Evolutionary conservation across 2,888 invertebrate genomes (phyloP).

Genomic region (Troilus luridus): DNA sequence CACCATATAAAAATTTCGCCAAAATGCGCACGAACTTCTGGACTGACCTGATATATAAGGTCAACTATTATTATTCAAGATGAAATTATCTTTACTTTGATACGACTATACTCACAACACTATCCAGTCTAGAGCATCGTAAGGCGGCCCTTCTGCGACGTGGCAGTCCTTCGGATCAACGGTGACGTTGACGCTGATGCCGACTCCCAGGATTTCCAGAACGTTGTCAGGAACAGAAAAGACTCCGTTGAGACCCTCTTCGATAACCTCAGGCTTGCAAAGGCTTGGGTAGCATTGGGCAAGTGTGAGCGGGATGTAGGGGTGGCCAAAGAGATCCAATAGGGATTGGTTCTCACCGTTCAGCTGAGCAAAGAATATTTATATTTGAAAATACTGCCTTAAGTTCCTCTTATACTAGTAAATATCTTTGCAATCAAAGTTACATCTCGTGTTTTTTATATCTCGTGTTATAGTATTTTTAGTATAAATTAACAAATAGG

Average conservation of each 20-base stretch:
- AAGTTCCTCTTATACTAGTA: too few relatives aligned
- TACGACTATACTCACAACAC: constrained; percentile 66
- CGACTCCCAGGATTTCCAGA: constrained; percentile 63
- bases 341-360: constrained; percentile 50
- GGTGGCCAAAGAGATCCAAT: constrained; percentile 58
- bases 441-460: too few relatives aligned
- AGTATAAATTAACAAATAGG: too few relatives aligned
- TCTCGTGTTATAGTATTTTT: too few relatives aligned
- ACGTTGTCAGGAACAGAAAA: constrained; percentile 65
- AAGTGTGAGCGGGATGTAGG: constrained; percentile 67
- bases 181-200: constrained; percentile 65
- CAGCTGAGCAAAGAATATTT: neutral
- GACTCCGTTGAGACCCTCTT: constrained; percentile 67
- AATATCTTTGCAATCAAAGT: too few relatives aligned
- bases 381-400: too few relatives aligned
- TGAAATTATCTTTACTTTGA: neutral
- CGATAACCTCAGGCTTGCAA: constrained; percentile 68
- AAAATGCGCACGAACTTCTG: too few relatives aligned
- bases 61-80: too few relatives aligned
- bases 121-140: constrained; percentile 66
- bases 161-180: constrained; percentile 61
- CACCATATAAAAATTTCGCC: too few relatives aligned
- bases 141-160: constrained; percentile 64
- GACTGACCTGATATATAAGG: too few relatives aligned
- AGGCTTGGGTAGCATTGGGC: constrained; percentile 70